Percentiles rank a stretch among this genome's conserved stretches.
Evolutionary conservation across 2,113 vertebrate species (phyloP).

Genomic region (Euleptes europaea): DNA sequence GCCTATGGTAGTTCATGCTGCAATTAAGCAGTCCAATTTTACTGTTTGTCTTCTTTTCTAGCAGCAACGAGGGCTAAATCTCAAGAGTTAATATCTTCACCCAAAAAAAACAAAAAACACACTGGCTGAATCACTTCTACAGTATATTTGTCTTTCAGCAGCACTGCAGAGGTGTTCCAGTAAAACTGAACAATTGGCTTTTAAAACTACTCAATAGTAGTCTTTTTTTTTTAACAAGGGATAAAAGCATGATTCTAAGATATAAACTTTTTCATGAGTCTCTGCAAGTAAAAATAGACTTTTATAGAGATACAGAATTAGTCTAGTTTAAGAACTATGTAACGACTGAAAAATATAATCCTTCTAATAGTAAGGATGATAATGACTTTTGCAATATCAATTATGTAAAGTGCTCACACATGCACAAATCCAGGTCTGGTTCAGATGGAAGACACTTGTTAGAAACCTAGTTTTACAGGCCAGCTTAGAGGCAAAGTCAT

Average conservation of each 20-base stretch:
- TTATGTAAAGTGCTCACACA: constrained; percentile 8
- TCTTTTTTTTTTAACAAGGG: constrained; percentile 39
- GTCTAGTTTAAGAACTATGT: constrained; percentile 40
- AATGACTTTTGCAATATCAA: constrained; percentile 19
- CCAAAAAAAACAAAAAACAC: too few species aligned
- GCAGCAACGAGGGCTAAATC: neutral
- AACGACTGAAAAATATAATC: constrained; percentile 34
- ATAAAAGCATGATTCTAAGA: constrained; percentile 31
- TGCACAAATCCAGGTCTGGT: neutral
- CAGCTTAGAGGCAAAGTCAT: neutral
- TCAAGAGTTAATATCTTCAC: constrained; percentile 28
- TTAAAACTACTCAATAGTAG: constrained; percentile 46
- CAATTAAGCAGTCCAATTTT: neutral
- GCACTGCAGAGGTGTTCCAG: constrained; percentile 39
- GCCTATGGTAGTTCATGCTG: too few species aligned
- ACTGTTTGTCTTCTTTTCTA: neutral
- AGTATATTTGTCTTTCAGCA: neutral
- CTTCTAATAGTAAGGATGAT: constrained; percentile 18
- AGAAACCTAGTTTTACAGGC: neutral
- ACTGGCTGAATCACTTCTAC: neutral
- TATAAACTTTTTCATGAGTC: constrained; percentile 11
- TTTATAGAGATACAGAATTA: constrained; percentile 15
- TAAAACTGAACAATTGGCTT: constrained; percentile 30
- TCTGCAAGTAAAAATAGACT: constrained; percentile 13
- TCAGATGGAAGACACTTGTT: constrained; percentile 16